Conservation (phyloP, 2,797 vertebrate genomes). For the Xenopus petersii region DNA sequence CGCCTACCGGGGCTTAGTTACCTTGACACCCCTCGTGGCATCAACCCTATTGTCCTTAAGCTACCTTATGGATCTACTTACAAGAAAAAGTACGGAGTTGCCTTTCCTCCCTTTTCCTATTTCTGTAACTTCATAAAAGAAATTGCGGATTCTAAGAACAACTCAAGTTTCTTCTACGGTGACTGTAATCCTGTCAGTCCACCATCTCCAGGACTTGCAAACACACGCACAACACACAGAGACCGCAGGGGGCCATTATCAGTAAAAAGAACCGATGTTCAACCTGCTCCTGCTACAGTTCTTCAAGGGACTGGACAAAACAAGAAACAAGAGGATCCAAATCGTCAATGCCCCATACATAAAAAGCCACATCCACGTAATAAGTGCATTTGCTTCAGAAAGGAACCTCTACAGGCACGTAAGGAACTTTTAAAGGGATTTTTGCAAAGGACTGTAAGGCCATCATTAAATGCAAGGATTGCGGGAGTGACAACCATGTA, state of each 20-base stretch:
- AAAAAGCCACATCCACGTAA: background rate
- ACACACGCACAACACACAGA: too few relatives aligned
- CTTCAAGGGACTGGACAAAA: background rate
- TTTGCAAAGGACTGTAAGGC: background rate
- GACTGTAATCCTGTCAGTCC: background rate
- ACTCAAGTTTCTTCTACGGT: background rate
- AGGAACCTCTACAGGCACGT: conserved; percentile 9
- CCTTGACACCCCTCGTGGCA: too few relatives aligned
- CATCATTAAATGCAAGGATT: too few relatives aligned
- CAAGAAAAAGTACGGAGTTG: background rate
- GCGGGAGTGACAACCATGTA: too few relatives aligned
- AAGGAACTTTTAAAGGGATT: background rate
- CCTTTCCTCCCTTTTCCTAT: background rate
- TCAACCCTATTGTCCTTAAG: too few relatives aligned
- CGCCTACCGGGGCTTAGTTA: too few relatives aligned
- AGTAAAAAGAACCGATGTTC: too few relatives aligned
- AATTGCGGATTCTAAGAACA: background rate
- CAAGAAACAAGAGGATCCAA: background rate
- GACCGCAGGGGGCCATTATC: too few relatives aligned
- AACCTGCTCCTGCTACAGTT: too few relatives aligned
- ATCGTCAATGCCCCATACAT: background rate
- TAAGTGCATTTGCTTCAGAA: background rate
- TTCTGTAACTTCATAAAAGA: background rate
- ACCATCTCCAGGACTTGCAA: background rate
- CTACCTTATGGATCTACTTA: background rate